Conservation (phyloP, 2,113 vertebrate species). For the Larimichthys polyactis region DNA sequence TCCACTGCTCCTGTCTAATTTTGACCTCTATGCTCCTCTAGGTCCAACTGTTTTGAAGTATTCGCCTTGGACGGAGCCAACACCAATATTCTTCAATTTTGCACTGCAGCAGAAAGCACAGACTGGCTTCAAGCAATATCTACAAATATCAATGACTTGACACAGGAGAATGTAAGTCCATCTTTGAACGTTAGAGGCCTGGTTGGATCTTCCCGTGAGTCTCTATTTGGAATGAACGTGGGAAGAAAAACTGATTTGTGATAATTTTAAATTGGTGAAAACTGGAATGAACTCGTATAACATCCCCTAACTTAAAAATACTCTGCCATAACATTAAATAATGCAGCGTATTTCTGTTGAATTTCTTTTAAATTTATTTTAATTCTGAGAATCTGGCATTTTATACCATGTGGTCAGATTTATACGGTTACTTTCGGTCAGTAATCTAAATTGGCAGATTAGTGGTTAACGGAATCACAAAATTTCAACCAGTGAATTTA, state of each 20-base stretch:
- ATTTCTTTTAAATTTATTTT: neutral
- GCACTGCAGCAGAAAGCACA: conserved; percentile 90
- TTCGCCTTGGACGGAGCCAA: conserved; percentile 89
- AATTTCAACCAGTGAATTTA: neutral
- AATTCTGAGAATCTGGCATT: neutral
- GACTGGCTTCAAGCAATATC: conserved; percentile 96
- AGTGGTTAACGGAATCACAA: neutral
- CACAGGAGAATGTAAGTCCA: conserved; percentile 90
- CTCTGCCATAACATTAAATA: neutral
- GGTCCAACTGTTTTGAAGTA: conserved; percentile 93
- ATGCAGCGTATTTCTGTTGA: too few relatives aligned
- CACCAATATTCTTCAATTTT: conserved; percentile 92
- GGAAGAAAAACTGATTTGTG: neutral
- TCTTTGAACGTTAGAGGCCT: neutral
- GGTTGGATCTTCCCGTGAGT: neutral
- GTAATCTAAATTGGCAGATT: neutral
- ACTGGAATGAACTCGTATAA: neutral
- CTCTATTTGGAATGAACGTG: conserved; percentile 6
- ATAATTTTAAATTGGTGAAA: neutral
- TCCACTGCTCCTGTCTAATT: conserved; percentile 32
- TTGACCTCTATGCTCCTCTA: conserved; percentile 77
- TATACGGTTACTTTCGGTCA: too few relatives aligned
- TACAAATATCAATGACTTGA: conserved; percentile 91
- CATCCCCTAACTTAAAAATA: neutral
- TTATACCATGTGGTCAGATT: neutral